Conservation (phyloP, 2,888 invertebrate species). For the Stegophylla sp. region DNA sequence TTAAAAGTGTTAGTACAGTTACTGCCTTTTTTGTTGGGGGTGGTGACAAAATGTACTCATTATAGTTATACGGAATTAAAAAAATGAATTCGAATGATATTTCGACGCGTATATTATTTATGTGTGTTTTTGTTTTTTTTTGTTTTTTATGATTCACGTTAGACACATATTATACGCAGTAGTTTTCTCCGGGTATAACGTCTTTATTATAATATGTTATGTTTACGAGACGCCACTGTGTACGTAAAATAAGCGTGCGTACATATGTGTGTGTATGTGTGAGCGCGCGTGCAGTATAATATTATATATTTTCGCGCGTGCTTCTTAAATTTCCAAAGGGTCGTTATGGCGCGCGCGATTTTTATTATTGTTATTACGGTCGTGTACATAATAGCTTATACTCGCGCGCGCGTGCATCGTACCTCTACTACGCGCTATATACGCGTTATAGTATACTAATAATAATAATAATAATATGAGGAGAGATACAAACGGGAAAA, state of each 20-base stretch:
- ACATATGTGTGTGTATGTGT: not conserved
- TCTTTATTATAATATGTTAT: not conserved
- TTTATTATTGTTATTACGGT: constrained; percentile 44
- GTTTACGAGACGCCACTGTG: not conserved
- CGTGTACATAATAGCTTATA: not conserved
- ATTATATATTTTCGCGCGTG: constrained; percentile 12
- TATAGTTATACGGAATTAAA: too few species aligned
- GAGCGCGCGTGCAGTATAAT: not conserved
- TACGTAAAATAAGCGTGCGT: not conserved
- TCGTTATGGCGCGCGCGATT: constrained; percentile 20
- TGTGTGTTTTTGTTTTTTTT: too few species aligned
- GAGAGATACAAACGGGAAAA: not conserved
- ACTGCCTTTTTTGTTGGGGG: too few species aligned
- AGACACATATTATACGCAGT: not conserved
- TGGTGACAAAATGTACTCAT: too few species aligned
- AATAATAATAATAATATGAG: constrained; percentile 18
- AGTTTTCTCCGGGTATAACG: not conserved
- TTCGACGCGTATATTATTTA: too few species aligned
- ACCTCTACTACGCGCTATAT: not conserved
- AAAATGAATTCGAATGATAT: too few species aligned
- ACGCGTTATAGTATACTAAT: constrained; percentile 21
- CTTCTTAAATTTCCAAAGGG: constrained; percentile 26
- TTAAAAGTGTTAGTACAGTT: too few species aligned
- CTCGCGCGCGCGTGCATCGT: not conserved
- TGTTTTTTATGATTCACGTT: not conserved